These are phyloP conservation scores for Pungitius pungitius DNA, from an alignment of 2,113 vertebrate genomes.

Conservation along the genomic window DNA sequence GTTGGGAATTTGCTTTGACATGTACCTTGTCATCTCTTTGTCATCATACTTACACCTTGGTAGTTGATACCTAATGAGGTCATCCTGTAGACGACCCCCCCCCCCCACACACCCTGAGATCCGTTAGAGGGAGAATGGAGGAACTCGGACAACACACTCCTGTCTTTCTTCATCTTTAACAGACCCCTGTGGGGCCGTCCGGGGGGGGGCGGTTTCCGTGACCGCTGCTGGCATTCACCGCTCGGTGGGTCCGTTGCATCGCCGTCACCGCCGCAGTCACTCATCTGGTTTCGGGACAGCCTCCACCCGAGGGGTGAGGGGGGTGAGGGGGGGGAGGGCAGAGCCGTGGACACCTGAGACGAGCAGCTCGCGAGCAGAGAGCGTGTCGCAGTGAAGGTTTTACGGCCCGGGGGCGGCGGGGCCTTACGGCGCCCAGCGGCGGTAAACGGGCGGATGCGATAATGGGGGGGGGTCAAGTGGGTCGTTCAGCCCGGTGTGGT, in stretches of 20 bases:
- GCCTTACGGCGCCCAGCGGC: slow-evolving; percentile 14
- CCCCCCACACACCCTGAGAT: no score
- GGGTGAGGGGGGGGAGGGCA: slow-evolving; percentile 24
- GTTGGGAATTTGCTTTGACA: slow-evolving; percentile 2
- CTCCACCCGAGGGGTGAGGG: slow-evolving; percentile 48
- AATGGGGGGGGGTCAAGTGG: slow-evolving; percentile 30
- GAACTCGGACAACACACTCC: background rate
- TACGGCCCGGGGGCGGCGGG: slow-evolving; percentile 30
- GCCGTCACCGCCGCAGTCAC: slow-evolving; percentile 25
- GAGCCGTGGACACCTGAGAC: slow-evolving; percentile 49
- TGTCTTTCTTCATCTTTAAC: slow-evolving; percentile 11
- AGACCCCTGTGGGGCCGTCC: background rate
- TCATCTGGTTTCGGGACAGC: slow-evolving; percentile 44
- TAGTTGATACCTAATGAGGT: background rate
- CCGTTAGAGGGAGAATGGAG: background rate
- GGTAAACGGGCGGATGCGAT: slow-evolving; percentile 18
- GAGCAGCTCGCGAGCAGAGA: background rate
- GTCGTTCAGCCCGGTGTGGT: background rate
- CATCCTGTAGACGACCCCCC: background rate
- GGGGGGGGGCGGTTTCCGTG: background rate
- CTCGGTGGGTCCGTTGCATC: slow-evolving; percentile 28
- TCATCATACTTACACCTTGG: slow-evolving; percentile 16
- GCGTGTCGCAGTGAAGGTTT: slow-evolving; percentile 33
- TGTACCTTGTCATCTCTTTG: slow-evolving; percentile 21
- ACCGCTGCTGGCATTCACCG: slow-evolving; percentile 16